Percentiles rank a stretch among this genome's conserved stretches.
Conservation (phyloP, 2,888 invertebrate genomes). For the Lycaena phlaeas region DNA sequence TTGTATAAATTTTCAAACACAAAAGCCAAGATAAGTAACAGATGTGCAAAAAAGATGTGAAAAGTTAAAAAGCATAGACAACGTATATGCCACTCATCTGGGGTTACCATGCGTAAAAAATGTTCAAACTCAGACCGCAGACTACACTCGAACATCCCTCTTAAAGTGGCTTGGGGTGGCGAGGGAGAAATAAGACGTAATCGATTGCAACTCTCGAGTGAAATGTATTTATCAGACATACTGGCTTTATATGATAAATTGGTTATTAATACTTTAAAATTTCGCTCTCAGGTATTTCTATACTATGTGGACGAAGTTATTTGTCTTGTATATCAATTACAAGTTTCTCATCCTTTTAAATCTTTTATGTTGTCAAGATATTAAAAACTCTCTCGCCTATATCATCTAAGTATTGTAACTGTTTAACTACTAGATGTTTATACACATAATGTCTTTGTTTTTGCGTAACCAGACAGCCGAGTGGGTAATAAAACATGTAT, state of each 20-base stretch:
- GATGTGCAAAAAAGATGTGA: not conserved
- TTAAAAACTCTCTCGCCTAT: no score
- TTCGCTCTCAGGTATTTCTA: no score
- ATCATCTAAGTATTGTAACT: no score
- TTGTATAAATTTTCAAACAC: no score
- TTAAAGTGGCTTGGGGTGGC: conserved; percentile 32
- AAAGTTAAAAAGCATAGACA: conserved; percentile 5
- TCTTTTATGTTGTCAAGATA: no score
- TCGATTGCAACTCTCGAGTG: not conserved
- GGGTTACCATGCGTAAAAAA: conserved; percentile 33
- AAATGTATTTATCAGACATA: no score
- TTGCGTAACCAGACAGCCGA: conserved; percentile 12
- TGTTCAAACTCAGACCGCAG: conserved; percentile 49
- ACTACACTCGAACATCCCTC: conserved; percentile 30
- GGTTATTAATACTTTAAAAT: no score
- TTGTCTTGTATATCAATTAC: no score
- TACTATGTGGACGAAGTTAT: no score
- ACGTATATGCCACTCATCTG: not conserved
- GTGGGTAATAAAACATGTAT: conserved; percentile 23
- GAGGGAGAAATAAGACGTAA: conserved; percentile 14
- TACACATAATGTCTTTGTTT: conserved; percentile 14
- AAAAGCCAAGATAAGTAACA: no score
- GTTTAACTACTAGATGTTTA: no score
- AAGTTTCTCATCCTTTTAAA: no score
- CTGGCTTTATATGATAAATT: not conserved